These are phyloP conservation scores for Halcyon senegalensis DNA, from an alignment of 2,113 vertebrate species.

Conservation along the genomic window DNA sequence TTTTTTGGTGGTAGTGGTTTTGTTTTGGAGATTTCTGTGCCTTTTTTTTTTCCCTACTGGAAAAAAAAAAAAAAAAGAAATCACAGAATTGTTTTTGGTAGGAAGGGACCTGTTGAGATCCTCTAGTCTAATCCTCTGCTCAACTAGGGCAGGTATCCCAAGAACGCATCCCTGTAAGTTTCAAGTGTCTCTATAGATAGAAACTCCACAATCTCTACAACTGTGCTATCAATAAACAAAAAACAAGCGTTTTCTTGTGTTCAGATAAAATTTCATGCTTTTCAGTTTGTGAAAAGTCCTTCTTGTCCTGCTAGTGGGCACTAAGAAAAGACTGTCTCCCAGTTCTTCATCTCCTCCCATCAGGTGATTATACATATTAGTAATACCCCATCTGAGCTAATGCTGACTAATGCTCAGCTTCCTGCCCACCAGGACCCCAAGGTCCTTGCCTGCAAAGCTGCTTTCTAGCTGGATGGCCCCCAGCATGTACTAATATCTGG, in stretches of 20 bases:
- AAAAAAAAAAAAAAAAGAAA: background rate
- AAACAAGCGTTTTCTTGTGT: fast-evolving
- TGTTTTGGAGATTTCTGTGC: background rate
- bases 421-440: background rate
- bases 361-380: fast-evolving
- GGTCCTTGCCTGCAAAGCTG: background rate
- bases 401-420: background rate
- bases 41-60: background rate
- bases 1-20: background rate
- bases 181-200: background rate
- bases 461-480: background rate
- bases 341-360: background rate
- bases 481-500: too few species aligned
- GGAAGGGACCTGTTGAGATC: background rate
- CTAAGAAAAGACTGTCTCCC: background rate
- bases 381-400: background rate
- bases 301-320: background rate
- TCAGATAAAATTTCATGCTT: background rate
- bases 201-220: background rate
- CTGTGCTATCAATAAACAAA: background rate
- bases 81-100: background rate
- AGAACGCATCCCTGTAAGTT: fast-evolving
- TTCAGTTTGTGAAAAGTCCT: background rate
- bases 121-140: background rate
- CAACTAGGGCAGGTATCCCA: background rate